phyloP scores from a whole-genome alignment of 2,113 vertebrate genomes.

The Pangasianodon hypophthalmus region DNA sequence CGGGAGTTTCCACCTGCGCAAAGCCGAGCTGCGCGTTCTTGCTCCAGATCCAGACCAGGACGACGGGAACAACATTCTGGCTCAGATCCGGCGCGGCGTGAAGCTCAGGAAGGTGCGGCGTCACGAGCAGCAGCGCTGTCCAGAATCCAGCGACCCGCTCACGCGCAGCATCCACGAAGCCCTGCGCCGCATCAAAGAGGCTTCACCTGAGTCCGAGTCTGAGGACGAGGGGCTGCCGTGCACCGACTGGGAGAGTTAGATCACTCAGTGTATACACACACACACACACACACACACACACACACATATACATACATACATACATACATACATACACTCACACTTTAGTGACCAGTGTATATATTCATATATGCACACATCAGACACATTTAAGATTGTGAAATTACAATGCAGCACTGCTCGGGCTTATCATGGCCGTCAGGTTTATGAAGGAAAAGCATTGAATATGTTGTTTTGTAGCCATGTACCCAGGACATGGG shows the following conservation, averaged over 20 bases:
- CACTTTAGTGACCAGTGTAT: neutral
- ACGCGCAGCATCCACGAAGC: slow-evolving; percentile 98
- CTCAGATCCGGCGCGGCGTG: slow-evolving; percentile 95
- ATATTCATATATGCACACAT: slow-evolving; percentile 30
- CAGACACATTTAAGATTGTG: neutral
- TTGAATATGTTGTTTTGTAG: slow-evolving; percentile 15
- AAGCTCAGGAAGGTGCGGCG: slow-evolving; percentile 90
- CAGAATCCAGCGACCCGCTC: slow-evolving; percentile 85
- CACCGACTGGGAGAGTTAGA: slow-evolving; percentile 94
- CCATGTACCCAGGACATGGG: neutral
- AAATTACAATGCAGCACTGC: slow-evolving; percentile 13
- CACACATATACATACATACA: neutral
- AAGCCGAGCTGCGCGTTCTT: slow-evolving; percentile 91
- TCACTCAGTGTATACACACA: slow-evolving; percentile 2
- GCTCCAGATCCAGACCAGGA: slow-evolving; percentile 91
- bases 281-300: slow-evolving; percentile 14
- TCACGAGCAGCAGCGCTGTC: slow-evolving; percentile 82
- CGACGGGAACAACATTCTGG: slow-evolving; percentile 95
- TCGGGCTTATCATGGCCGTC: neutral
- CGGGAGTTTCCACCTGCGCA: slow-evolving; percentile 94
- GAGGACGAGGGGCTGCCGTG: slow-evolving; percentile 92
- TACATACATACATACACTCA: neutral
- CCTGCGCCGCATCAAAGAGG: slow-evolving; percentile 94
- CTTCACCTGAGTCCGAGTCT: slow-evolving; percentile 93
- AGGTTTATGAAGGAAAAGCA: slow-evolving; percentile 8